phyloP scores from a whole-genome alignment of 1,140 invertebrate genomes.

The Oryctes rhinoceros region DNA sequence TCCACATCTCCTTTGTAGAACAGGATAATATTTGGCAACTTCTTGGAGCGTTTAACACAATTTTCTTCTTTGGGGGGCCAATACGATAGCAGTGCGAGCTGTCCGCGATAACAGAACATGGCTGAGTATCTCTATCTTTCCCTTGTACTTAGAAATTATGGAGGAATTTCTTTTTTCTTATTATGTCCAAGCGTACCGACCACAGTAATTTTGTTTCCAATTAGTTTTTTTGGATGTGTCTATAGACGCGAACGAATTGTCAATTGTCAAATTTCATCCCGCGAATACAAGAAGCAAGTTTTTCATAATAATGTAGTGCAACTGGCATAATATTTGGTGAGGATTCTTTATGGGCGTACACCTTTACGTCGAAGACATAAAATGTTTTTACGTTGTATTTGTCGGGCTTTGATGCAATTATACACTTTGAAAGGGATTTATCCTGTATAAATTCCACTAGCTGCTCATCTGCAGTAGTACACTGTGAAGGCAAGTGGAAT shows the following conservation, averaged over 20 bases:
- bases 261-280: slow-evolving; percentile 56
- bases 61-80: slow-evolving; percentile 21
- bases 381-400: slow-evolving; percentile 58
- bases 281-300: slow-evolving; percentile 48
- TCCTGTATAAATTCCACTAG: slow-evolving; percentile 54
- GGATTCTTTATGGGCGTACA: slow-evolving; percentile 55
- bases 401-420: slow-evolving; percentile 59
- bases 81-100: slow-evolving; percentile 4
- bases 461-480: slow-evolving; percentile 56
- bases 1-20: slow-evolving; percentile 12
- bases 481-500: not conserved
- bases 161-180: slow-evolving; percentile 60
- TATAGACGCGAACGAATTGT: slow-evolving; percentile 61
- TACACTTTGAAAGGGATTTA: slow-evolving; percentile 55
- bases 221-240: slow-evolving; percentile 53
- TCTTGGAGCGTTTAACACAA: not conserved
- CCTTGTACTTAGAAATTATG: slow-evolving; percentile 39
- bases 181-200: slow-evolving; percentile 63
- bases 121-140: slow-evolving; percentile 32
- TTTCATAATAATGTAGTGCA: slow-evolving; percentile 50
- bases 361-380: slow-evolving; percentile 52
- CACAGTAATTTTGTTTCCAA: slow-evolving; percentile 56
- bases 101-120: slow-evolving; percentile 15
- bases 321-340: slow-evolving; percentile 51
- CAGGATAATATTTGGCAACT: not conserved